Evolutionary conservation across 2,888 invertebrate species (phyloP).

Genomic region (Argyresthia goedartella): DNA sequence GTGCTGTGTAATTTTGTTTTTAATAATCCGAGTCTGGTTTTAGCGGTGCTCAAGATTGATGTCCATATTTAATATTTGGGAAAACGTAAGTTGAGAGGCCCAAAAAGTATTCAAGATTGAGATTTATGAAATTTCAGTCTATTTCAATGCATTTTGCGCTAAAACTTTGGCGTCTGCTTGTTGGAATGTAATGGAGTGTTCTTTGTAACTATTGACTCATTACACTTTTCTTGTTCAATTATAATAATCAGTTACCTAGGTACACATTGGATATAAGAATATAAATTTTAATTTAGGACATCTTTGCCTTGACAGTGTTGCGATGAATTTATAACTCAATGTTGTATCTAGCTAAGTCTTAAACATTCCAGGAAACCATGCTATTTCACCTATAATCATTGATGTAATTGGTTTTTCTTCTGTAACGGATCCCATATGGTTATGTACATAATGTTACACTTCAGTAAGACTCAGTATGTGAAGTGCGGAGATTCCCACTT

Average conservation of each 20-base stretch:
- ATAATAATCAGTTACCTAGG: conserved; percentile 42
- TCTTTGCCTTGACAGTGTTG: conserved; percentile 12
- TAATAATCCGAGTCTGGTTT: background rate
- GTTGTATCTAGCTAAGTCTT: conserved; percentile 54
- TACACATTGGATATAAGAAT: conserved; percentile 27
- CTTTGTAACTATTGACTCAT: conserved; percentile 23
- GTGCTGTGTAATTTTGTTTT: conserved; percentile 6
- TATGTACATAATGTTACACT: conserved; percentile 27
- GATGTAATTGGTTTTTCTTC: conserved; percentile 7
- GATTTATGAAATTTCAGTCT: background rate
- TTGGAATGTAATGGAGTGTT: conserved; percentile 37
- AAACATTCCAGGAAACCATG: conserved; percentile 56
- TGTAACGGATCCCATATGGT: conserved; percentile 8
- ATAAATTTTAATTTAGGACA: conserved; percentile 5
- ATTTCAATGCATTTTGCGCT: conserved; percentile 29
- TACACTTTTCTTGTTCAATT: conserved; percentile 38
- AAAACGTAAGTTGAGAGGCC: background rate
- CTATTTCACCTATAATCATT: background rate
- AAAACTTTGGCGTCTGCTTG: conserved; percentile 33
- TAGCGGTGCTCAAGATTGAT: background rate
- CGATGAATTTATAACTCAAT: conserved; percentile 19
- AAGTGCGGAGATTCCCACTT: background rate
- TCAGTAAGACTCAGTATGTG: conserved; percentile 8
- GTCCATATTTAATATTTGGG: background rate
- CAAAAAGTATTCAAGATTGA: background rate